Conservation (phyloP, 2,797 vertebrate species). For the Diceros bicornis region DNA sequence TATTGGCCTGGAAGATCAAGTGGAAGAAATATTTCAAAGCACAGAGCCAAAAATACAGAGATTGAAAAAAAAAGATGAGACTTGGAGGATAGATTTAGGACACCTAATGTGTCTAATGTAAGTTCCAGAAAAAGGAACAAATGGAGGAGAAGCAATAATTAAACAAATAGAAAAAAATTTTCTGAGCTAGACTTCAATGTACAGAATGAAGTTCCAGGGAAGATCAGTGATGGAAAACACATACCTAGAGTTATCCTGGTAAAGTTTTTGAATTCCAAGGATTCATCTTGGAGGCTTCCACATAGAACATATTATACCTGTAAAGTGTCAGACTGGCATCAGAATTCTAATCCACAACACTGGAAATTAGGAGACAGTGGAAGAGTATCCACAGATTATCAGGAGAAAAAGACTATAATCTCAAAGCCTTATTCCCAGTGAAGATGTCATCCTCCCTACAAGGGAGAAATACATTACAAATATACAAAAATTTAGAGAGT, state of each 20-base stretch:
- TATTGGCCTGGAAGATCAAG: conserved; percentile 24
- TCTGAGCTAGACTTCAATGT: neutral
- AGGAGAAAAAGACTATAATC: neutral
- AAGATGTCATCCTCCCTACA: neutral
- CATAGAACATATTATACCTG: neutral
- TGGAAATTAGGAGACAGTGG: neutral
- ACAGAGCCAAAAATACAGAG: neutral
- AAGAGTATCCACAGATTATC: conserved; percentile 6
- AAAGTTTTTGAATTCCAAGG: neutral
- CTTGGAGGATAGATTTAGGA: neutral
- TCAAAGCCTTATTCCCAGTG: neutral
- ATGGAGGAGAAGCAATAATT: conserved; percentile 12
- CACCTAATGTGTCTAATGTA: neutral
- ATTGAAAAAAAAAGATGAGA: neutral
- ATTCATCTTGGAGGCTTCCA: conserved; percentile 15
- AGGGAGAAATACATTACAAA: neutral
- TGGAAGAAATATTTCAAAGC: conserved; percentile 26
- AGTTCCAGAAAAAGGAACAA: neutral
- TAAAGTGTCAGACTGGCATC: conserved; percentile 3
- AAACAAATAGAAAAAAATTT: neutral
- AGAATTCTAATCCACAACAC: conserved; percentile 14
- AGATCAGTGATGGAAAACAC: neutral
- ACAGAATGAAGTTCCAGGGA: neutral
- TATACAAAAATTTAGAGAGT: neutral
- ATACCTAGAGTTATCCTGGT: neutral